These are phyloP conservation scores for Thinocorus orbignyianus DNA, from an alignment of 2,113 vertebrate species.

Conservation along the genomic window DNA sequence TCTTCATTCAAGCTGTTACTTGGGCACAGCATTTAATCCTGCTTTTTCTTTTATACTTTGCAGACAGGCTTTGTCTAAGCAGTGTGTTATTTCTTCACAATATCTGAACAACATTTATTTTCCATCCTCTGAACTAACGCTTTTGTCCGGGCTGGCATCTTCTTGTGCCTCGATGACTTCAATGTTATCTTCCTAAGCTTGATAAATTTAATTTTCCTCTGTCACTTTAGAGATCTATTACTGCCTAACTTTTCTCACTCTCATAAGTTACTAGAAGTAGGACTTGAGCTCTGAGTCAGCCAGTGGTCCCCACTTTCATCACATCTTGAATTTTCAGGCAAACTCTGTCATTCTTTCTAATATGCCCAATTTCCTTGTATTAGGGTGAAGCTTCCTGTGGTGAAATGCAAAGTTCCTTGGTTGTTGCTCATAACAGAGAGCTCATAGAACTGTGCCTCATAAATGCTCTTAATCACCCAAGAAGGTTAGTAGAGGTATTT, in stretches of 20 bases:
- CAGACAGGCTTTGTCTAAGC: background rate
- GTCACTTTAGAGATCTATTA: background rate
- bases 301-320: background rate
- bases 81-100: background rate
- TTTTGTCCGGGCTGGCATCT: background rate
- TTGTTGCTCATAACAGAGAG: background rate
- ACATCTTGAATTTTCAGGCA: background rate
- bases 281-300: background rate
- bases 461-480: background rate
- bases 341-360: background rate
- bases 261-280: background rate
- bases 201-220: background rate
- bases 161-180: background rate
- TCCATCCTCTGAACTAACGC: background rate
- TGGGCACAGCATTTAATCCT: background rate
- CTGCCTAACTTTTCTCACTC: background rate
- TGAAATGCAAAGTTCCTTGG: background rate
- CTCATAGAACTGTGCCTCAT: background rate
- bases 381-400: background rate
- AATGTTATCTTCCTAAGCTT: background rate
- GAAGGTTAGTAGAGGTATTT: background rate
- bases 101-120: background rate
- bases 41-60: background rate
- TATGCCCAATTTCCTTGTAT: background rate
- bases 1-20: background rate